Evolutionary conservation across 2,888 invertebrate species (phyloP), one percentile per base, ranked within the genome.

Genomic region (Choreutis nemorana): DNA sequence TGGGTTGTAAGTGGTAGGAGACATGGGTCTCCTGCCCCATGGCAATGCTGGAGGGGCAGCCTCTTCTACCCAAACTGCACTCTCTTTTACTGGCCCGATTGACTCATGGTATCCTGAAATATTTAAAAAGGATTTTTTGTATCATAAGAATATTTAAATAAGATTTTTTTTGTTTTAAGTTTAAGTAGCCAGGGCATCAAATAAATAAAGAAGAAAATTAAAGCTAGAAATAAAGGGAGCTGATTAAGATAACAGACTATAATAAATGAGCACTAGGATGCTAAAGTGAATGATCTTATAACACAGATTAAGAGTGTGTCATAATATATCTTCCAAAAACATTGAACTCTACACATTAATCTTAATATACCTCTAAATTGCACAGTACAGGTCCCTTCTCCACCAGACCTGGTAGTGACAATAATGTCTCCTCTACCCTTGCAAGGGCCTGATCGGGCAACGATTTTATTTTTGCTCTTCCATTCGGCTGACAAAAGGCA

Each of bases 11-110:
- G 89, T 87, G 1, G 91, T 87, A 0, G 95, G 92, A 0, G 94
- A 90, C 45, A 94, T 81, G 0, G 94, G 90, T 32, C 94, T 81
- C 10, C 93, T 82, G 2, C 93, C 92, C 87, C 93, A 91, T 7
- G 90, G 87, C 30, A 90, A 72, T 12, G 86, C 85, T 34, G 90
- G 90, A 1, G 91, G 84, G 1, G 92, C 90, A 1, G 94, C 89
- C 71, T 99, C 99, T 63, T 99, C 97, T 1, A 98, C 93, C 98
- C 98, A 99, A 3, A 99, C 95, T 4, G 97, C 96, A 44, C 95
- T 96, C 61, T 98, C 98, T 61, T 98, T 97, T 42, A 97, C 86
- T 0, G 97, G 97, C 0, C 94, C 93, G 50, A 94, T 88, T 6
- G 94, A 86, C 62, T 93, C 92, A 65, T 91, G 87, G 52, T 90